Evolutionary conservation across 2,113 vertebrate species (phyloP).

Genomic region (Puma concolor): DNA sequence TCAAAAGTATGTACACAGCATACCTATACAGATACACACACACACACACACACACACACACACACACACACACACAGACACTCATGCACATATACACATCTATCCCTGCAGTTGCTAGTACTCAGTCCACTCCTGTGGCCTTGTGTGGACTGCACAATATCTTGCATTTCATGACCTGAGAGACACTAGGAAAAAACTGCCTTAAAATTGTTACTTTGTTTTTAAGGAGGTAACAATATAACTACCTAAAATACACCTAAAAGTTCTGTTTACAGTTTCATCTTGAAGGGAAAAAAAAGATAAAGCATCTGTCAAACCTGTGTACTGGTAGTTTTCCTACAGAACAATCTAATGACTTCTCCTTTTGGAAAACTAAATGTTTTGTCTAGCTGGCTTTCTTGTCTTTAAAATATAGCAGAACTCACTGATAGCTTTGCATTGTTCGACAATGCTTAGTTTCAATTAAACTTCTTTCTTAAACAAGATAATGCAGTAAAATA

Average conservation of each 20-base stretch:
- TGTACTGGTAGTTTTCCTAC: neutral
- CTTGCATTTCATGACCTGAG: slow-evolving; percentile 17
- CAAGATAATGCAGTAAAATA: neutral
- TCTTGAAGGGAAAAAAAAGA: neutral
- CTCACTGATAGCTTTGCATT: neutral
- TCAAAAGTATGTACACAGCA: neutral
- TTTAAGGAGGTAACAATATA: neutral
- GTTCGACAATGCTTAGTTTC: neutral
- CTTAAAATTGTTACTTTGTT: neutral
- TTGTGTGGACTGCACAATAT: neutral
- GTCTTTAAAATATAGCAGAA: slow-evolving; percentile 17
- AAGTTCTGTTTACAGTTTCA: slow-evolving; percentile 20
- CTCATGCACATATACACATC: neutral
- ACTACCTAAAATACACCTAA: neutral
- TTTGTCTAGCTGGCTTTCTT: neutral
- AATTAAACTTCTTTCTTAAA: slow-evolving; percentile 30
- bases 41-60: neutral
- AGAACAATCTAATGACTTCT: neutral
- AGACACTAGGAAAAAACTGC: neutral
- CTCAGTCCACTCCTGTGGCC: neutral
- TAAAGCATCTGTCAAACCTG: neutral
- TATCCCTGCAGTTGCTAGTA: neutral
- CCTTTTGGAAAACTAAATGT: neutral
- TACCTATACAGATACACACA: neutral
- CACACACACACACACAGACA: neutral